phyloP scores from a whole-genome alignment of 2,888 invertebrate species.

The Sycophila texana region DNA sequence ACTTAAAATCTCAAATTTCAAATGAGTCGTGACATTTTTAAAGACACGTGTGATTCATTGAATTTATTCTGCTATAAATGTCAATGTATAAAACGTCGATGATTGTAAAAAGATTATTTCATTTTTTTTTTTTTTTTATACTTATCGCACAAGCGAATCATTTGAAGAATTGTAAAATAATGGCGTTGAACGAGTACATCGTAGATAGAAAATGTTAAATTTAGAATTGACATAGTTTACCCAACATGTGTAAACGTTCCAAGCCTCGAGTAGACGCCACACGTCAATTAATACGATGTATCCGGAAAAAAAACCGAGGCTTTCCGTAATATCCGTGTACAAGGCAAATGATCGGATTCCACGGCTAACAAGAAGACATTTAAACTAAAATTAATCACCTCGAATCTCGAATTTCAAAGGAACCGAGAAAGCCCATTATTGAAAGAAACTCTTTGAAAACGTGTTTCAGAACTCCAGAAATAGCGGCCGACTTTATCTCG shows the following conservation, averaged over 20 bases:
- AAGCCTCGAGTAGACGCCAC: background rate
- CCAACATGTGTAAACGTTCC: background rate
- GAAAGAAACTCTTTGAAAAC: constrained; percentile 49
- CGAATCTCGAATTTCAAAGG: constrained; percentile 50
- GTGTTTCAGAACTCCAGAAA: constrained; percentile 43
- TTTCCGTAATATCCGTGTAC: background rate
- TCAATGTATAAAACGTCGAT: too few relatives aligned
- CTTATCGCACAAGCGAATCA: too few relatives aligned
- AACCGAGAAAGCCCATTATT: constrained; percentile 30
- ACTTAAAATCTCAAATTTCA: constrained; percentile 10
- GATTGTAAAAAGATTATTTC: too few relatives aligned
- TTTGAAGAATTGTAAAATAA: too few relatives aligned
- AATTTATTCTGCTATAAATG: too few relatives aligned
- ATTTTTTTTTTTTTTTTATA: too few relatives aligned
- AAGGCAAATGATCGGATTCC: constrained; percentile 26
- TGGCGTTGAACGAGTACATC: too few relatives aligned
- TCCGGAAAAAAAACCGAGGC: background rate
- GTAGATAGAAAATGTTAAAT: too few relatives aligned
- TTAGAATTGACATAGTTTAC: background rate
- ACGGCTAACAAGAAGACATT: constrained; percentile 17
- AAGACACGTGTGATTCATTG: too few relatives aligned
- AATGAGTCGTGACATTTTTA: background rate
- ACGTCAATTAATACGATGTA: background rate
- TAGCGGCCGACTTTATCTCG: constrained; percentile 38
- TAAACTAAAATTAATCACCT: constrained; percentile 51